Evolutionary conservation across 2,888 invertebrate species (phyloP).

Genomic region (Tenodera sinensis): DNA sequence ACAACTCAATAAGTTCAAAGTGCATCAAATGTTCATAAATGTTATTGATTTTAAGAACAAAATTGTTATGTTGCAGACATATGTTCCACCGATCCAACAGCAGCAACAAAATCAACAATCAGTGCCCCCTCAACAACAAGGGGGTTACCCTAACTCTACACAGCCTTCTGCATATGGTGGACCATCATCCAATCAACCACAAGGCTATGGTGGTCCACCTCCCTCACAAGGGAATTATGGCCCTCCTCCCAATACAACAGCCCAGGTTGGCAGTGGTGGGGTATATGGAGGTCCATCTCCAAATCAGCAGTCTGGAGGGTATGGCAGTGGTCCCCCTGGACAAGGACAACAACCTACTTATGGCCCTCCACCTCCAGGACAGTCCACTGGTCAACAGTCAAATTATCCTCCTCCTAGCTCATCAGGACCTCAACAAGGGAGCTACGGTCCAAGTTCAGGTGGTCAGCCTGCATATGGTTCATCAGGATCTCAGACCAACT

Average conservation of each 20-base stretch:
- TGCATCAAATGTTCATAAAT: background rate
- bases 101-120: conserved; percentile 35
- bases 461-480: conserved; percentile 32
- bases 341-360: conserved; percentile 50
- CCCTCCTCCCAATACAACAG: conserved; percentile 30
- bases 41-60: background rate
- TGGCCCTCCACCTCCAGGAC: conserved; percentile 56
- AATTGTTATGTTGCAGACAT: conserved; percentile 24
- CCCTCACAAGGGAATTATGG: conserved; percentile 44
- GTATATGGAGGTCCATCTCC: conserved; percentile 25
- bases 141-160: conserved; percentile 34
- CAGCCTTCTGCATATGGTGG: conserved; percentile 35
- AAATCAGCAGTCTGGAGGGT: conserved; percentile 38
- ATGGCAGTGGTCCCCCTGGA: conserved; percentile 58
- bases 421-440: conserved; percentile 21
- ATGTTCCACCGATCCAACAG: conserved; percentile 33
- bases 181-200: conserved; percentile 36
- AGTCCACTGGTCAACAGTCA: conserved; percentile 61
- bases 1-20: too few species aligned
- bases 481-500: conserved; percentile 49
- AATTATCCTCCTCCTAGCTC: conserved; percentile 58
- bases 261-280: conserved; percentile 14
- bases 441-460: conserved; percentile 24
- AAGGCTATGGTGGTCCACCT: conserved; percentile 40
- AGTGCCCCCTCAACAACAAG: conserved; percentile 39